These are phyloP conservation scores for Tetramorium alpestre DNA, from an alignment of 1,140 invertebrate species.

Conservation along the genomic window DNA sequence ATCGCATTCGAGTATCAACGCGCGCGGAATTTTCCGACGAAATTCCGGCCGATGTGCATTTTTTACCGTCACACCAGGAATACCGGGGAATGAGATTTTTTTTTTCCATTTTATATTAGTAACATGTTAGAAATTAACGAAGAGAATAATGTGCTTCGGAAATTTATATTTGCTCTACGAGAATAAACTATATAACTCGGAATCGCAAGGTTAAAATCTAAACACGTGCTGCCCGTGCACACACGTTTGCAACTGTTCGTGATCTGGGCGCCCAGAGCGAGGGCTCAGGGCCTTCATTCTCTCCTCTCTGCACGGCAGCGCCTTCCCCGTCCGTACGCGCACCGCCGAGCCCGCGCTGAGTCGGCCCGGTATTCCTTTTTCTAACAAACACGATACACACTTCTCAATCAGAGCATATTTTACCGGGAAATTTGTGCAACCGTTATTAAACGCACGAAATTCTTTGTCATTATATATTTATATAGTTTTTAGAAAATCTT, in stretches of 20 bases:
- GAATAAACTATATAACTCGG: too few species aligned
- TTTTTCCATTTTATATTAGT: slow-evolving; percentile 28
- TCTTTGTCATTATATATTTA: neutral
- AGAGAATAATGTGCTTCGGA: too few species aligned
- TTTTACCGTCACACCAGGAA: slow-evolving; percentile 6
- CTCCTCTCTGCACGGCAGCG: too few species aligned
- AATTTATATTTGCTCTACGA: too few species aligned
- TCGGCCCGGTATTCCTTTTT: too few species aligned
- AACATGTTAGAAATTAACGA: neutral
- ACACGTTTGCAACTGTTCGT: too few species aligned
- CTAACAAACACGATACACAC: neutral
- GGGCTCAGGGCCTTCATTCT: too few species aligned
- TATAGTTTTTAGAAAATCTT: neutral
- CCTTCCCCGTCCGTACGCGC: too few species aligned
- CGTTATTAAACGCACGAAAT: neutral
- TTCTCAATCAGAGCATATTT: slow-evolving; percentile 16
- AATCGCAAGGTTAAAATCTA: too few species aligned
- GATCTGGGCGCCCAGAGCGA: too few species aligned
- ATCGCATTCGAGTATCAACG: slow-evolving; percentile 35
- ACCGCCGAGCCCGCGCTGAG: too few species aligned
- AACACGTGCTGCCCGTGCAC: too few species aligned
- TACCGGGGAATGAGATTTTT: neutral
- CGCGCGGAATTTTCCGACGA: slow-evolving; percentile 6
- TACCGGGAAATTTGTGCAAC: neutral
- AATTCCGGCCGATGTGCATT: slow-evolving; percentile 16